Conservation (phyloP, 2,888 invertebrate genomes). For the Lobophora halterata region DNA sequence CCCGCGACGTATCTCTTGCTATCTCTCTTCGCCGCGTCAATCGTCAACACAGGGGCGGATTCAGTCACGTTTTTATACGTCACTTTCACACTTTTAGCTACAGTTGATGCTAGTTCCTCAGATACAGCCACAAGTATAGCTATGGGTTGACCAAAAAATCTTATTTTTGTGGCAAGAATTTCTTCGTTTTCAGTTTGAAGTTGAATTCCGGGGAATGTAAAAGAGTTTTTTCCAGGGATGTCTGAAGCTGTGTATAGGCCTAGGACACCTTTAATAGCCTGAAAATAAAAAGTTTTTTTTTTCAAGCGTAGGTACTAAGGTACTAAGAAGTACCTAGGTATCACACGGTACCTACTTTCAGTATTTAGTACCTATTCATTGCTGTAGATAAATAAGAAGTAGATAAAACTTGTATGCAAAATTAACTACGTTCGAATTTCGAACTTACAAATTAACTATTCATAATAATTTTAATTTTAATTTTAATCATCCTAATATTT, state of each 20-base stretch:
- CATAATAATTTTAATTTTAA: too few relatives aligned
- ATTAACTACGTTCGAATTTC: too few relatives aligned
- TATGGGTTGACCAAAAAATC: conserved; percentile 84
- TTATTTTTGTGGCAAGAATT: conserved; percentile 78
- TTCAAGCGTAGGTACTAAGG: too few relatives aligned
- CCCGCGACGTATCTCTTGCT: conserved; percentile 50
- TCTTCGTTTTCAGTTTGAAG: conserved; percentile 68
- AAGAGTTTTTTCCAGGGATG: conserved; percentile 84
- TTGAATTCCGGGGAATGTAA: conserved; percentile 56
- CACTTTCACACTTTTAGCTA: conserved; percentile 81
- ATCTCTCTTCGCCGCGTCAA: conserved; percentile 66
- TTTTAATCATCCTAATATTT: too few relatives aligned
- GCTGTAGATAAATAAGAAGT: too few relatives aligned
- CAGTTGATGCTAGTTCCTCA: conserved; percentile 76
- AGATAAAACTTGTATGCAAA: too few relatives aligned
- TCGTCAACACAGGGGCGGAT: conserved; percentile 55
- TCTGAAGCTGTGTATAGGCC: conserved; percentile 84
- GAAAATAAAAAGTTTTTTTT: conserved; percentile 36
- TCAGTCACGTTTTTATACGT: conserved; percentile 68
- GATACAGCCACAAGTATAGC: conserved; percentile 85
- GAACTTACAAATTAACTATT: too few relatives aligned
- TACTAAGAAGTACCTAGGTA: too few relatives aligned
- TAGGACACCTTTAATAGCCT: conserved; percentile 83
- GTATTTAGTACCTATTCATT: too few relatives aligned
- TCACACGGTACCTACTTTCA: too few relatives aligned